Conservation (phyloP, 2,113 vertebrate genomes). For the Tychaedon coryphoeus region DNA sequence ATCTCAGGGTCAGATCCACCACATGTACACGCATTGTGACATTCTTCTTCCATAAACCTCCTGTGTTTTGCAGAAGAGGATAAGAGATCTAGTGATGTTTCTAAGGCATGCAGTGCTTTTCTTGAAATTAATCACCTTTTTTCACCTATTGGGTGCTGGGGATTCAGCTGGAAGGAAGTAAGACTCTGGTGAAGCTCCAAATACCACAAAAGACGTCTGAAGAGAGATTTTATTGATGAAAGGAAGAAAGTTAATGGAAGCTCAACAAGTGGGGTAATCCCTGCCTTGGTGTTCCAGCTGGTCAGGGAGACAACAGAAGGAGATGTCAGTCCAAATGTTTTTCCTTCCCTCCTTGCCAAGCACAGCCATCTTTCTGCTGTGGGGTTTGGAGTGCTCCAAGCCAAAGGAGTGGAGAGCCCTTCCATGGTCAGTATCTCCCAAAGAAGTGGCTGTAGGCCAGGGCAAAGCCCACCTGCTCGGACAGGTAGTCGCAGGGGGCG, state of each 20-base stretch:
- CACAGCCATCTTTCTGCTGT: not conserved
- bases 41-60: not conserved
- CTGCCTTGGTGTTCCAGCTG: not conserved
- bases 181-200: not conserved
- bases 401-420: not conserved
- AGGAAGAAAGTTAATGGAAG: not conserved
- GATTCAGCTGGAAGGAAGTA: not conserved
- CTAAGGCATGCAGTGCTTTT: not conserved
- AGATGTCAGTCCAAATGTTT: not conserved
- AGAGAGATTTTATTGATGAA: not conserved
- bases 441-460: slow-evolving; percentile 80
- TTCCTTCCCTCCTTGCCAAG: not conserved
- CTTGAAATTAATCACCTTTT: not conserved
- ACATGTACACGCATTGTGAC: not conserved
- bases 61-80: not conserved
- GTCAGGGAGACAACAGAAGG: not conserved
- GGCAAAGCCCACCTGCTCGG: slow-evolving; percentile 74
- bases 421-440: slow-evolving; percentile 67
- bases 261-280: not conserved
- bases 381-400: not conserved
- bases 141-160: not conserved
- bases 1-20: not conserved
- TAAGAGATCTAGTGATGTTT: not conserved
- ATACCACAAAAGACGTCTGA: not conserved
- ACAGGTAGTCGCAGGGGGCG: slow-evolving; percentile 74